A percentile compares a stretch with the other conserved stretches of the same genome.
Evolutionary conservation across 1,140 invertebrate genomes (phyloP).

Genomic region (Sitobion miscanthi): DNA sequence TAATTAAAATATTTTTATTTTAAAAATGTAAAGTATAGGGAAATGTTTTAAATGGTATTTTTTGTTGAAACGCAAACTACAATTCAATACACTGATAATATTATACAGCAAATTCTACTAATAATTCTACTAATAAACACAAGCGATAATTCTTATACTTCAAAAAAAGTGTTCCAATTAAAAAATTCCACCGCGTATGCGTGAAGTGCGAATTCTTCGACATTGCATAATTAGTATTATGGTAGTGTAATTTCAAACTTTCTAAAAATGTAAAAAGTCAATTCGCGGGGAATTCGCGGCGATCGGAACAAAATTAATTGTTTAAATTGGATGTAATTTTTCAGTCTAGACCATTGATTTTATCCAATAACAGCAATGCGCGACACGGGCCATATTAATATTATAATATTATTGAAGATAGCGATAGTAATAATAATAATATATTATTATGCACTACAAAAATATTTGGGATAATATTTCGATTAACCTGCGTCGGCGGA

Average conservation of each 20-base stretch:
- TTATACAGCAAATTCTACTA: background rate
- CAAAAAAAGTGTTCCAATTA: background rate
- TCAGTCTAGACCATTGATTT: constrained; percentile 9
- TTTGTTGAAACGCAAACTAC: background rate
- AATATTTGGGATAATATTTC: background rate
- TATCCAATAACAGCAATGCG: background rate
- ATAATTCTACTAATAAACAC: background rate
- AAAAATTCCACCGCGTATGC: background rate
- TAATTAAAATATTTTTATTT: background rate
- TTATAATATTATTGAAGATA: background rate
- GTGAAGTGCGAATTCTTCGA: background rate
- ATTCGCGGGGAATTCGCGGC: background rate
- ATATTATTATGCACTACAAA: background rate
- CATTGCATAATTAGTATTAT: background rate
- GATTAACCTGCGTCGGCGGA: background rate
- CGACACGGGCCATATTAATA: background rate
- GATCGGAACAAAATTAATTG: constrained; percentile 1
- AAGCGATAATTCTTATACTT: background rate
- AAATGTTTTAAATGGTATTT: background rate
- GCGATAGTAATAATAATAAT: background rate
- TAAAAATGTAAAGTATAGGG: background rate
- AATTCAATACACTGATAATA: background rate
- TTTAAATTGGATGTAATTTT: constrained; percentile 12
- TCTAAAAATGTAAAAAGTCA: background rate
- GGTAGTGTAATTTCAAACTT: background rate